Conservation (phyloP, 2,797 vertebrate species). For the Pyrocephalus nanus region DNA sequence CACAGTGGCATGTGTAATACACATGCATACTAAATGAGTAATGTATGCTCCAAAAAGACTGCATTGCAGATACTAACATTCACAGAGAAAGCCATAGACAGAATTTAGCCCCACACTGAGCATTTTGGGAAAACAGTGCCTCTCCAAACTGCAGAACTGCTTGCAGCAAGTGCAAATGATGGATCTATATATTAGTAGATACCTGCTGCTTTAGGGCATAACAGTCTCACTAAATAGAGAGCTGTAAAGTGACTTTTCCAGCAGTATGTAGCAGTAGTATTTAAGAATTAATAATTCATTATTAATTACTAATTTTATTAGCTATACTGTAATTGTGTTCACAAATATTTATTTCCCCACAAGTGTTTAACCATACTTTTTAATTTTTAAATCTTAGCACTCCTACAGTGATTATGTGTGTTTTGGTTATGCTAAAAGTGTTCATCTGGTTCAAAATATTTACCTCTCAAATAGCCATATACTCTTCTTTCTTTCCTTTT, state of each 20-base stretch:
- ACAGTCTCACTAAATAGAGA: background rate
- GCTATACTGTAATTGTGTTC: background rate
- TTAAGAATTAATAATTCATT: constrained; percentile 49
- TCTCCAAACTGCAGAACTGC: background rate
- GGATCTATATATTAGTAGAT: constrained; percentile 1
- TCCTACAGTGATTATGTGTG: background rate
- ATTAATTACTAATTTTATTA: constrained; percentile 52
- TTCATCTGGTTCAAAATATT: background rate
- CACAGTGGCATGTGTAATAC: background rate
- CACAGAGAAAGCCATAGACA: background rate
- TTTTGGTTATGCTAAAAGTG: background rate
- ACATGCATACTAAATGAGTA: background rate
- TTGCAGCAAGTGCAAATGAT: constrained; percentile 14
- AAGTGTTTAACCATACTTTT: background rate
- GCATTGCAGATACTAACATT: constrained; percentile 25
- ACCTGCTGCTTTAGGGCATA: constrained; percentile 37
- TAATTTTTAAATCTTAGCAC: background rate
- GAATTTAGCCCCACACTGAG: background rate
- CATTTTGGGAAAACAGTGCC: background rate
- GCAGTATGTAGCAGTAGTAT: background rate
- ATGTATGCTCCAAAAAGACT: background rate
- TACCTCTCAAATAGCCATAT: background rate
- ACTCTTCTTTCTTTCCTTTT: background rate
- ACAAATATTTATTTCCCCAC: background rate
- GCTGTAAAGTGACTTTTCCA: constrained; percentile 23